Evolutionary conservation across 2,888 invertebrate species (phyloP), one percentile per base, ranked within the genome.

Genomic region (Autographa gamma): DNA sequence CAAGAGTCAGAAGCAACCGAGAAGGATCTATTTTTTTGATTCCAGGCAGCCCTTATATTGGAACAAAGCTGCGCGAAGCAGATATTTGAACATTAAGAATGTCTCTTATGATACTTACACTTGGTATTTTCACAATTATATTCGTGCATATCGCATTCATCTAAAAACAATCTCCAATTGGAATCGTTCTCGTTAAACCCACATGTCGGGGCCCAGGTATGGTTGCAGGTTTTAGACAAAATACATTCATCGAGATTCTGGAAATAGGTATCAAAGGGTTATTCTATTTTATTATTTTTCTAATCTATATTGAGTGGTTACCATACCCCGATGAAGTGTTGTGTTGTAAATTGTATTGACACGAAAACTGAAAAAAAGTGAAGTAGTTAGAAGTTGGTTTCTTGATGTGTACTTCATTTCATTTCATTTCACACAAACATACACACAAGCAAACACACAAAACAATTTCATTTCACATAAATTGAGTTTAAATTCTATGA

Each of bases 81-180:
- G 16, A 43, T 14, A 14, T n/a, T 48, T 1, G 0, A 48, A 16
- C 14, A 3, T 7, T 16, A 11, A 38, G 11, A n/a, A 48, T n/a
- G 48, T 16, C 43, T 43, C 16, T 43, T 16, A 59, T 66, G 14
- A 54, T 18, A 61, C 81, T 67, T 70, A 93, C 93, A 85, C 87
- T 81, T 85, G 8, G 82, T 79, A 67, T 89, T 69, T 63, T 90
- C 89, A 67, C 94, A 94, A 61, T 93, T 93, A 73, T 88, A 90
- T 79, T 94, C 93, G 59, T 83, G 82, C 86, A 93, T 86, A 62
- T 92, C 91, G 75, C 94, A 94, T 18, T 88, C 85, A 56, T 94
- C 94, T 41, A 90, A 65, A 83, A 94, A 94, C 19, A 81, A 48
- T 76, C 86, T 84, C 7, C 74, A 74, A 16, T 71, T 73, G n/a